Evolutionary conservation across 2,888 invertebrate genomes (phyloP).

Genomic region (Sylvicola cinctus): DNA sequence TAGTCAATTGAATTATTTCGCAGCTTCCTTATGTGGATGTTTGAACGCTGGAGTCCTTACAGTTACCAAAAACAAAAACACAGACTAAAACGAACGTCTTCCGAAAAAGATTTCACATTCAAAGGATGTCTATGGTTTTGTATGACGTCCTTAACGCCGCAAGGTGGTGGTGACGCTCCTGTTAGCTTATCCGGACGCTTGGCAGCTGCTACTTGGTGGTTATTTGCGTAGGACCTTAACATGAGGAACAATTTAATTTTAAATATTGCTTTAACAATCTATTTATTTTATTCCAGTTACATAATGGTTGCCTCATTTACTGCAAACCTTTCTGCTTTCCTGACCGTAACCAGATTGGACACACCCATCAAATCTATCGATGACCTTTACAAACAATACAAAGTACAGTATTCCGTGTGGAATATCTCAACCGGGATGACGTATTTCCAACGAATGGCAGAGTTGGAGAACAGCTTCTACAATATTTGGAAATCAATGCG

Average conservation of each 20-base stretch:
- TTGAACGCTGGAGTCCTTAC: constrained; percentile 93
- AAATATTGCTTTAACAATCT: too few species aligned
- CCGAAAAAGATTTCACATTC: constrained; percentile 81
- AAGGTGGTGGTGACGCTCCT: constrained; percentile 89
- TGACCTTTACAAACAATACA: constrained; percentile 90
- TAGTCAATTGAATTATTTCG: too few species aligned
- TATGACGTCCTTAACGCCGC: constrained; percentile 92
- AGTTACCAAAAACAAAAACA: constrained; percentile 89
- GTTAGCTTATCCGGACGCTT: constrained; percentile 88
- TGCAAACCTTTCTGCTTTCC: constrained; percentile 90
- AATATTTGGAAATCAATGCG: constrained; percentile 99
- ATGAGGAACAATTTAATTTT: too few species aligned
- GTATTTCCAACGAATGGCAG: constrained; percentile 90
- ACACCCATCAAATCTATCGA: constrained; percentile 85
- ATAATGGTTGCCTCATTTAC: constrained; percentile 98
- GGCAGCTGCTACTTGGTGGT: constrained; percentile 97
- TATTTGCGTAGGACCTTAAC: constrained; percentile 78
- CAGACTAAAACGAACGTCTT: constrained; percentile 80
- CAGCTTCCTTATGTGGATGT: constrained; percentile 84
- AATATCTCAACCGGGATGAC: constrained; percentile 76
- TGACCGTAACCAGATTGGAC: constrained; percentile 83
- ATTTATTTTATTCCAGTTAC: constrained; percentile 42
- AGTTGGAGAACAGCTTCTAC: constrained; percentile 86
- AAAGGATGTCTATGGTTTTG: constrained; percentile 98
- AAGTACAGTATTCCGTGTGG: constrained; percentile 85